phyloP scores from a whole-genome alignment of 2,113 vertebrate species.

The Pedionomus torquatus region DNA sequence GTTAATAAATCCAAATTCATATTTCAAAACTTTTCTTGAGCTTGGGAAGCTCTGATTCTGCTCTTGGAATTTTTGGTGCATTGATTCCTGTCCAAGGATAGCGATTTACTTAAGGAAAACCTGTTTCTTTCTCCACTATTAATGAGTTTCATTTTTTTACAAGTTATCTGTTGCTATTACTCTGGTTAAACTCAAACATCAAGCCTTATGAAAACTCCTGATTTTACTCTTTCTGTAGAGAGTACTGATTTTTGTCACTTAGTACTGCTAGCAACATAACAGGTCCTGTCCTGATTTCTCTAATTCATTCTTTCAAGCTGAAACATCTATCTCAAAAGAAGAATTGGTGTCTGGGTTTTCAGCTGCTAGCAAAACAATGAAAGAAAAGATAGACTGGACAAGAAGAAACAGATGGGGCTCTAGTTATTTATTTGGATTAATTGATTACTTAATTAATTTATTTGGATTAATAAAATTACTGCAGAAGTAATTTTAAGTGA shows the following conservation, averaged over 20 bases:
- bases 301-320: neutral
- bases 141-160: neutral
- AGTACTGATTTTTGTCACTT: neutral
- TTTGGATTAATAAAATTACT: neutral
- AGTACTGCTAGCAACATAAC: neutral
- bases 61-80: neutral
- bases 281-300: neutral
- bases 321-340: neutral
- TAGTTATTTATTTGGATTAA: neutral
- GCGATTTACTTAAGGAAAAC: neutral
- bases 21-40: neutral
- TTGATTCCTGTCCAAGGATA: neutral
- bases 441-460: neutral
- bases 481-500: neutral
- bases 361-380: neutral
- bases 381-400: neutral
- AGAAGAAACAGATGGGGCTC: neutral
- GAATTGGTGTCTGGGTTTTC: neutral
- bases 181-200: neutral
- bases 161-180: neutral
- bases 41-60: neutral
- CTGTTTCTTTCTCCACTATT: neutral
- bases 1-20: neutral
- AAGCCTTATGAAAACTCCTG: neutral
- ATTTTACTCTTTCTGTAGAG: neutral